phyloP scores from a whole-genome alignment of 2,888 invertebrate genomes.

The Eupeodes luniger region DNA sequence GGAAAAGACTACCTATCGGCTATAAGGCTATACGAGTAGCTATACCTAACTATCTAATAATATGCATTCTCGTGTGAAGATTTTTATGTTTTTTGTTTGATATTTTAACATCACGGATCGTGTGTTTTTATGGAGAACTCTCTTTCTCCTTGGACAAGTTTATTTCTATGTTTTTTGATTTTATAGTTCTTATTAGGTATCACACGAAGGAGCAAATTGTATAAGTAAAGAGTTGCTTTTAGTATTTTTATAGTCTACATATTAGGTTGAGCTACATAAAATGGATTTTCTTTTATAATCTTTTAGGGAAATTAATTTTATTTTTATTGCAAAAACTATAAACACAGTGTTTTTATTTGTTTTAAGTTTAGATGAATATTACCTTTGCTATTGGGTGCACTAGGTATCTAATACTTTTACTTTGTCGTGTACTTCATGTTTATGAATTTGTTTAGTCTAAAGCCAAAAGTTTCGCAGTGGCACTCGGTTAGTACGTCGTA shows the following conservation, averaged over 20 bases:
- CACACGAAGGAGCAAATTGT: neutral
- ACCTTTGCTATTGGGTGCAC: too few relatives aligned
- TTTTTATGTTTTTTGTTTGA: constrained; percentile 55
- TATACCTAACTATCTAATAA: neutral
- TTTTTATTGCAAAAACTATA: constrained; percentile 59
- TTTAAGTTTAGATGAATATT: too few relatives aligned
- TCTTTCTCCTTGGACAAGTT: constrained; percentile 43
- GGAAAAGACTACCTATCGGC: neutral
- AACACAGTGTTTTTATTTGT: neutral
- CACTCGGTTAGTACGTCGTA: too few relatives aligned
- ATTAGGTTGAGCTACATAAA: neutral
- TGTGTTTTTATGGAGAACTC: constrained; percentile 54
- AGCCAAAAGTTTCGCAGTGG: too few relatives aligned
- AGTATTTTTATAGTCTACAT: constrained; percentile 57
- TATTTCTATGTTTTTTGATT: constrained; percentile 16
- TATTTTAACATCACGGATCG: constrained; percentile 43
- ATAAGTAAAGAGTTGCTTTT: neutral
- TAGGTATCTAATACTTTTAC: too few relatives aligned
- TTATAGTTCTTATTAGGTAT: constrained; percentile 4
- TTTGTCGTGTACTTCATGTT: too few relatives aligned
- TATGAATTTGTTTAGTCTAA: too few relatives aligned
- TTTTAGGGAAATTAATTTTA: constrained; percentile 67
- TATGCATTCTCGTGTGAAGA: constrained; percentile 62
- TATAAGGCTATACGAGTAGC: too few relatives aligned
- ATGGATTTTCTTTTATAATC: constrained; percentile 69